These are phyloP conservation scores for Sialis lutaria DNA, from an alignment of 2,888 invertebrate species.

Conservation along the genomic window DNA sequence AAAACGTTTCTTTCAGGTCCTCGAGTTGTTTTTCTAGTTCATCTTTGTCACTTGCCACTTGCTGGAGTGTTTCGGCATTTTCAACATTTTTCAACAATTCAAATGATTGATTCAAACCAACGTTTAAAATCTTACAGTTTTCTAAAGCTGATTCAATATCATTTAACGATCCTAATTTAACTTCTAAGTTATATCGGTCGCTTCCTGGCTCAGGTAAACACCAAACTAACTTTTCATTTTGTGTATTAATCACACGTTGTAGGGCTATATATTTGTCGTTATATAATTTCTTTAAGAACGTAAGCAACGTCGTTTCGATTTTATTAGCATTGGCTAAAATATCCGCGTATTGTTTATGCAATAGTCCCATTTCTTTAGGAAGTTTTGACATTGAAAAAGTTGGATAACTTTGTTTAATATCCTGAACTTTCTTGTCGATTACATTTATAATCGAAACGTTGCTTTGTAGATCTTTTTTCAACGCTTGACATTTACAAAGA, in stretches of 20 bases:
- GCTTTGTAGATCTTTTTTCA: slow-evolving; percentile 52
- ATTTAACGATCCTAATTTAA: slow-evolving; percentile 63
- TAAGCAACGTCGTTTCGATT: slow-evolving; percentile 58
- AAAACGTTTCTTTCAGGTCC: slow-evolving; percentile 46
- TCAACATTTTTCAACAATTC: slow-evolving; percentile 56
- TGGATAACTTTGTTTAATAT: slow-evolving; percentile 57
- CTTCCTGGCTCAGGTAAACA: slow-evolving; percentile 77
- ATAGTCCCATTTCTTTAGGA: slow-evolving; percentile 63
- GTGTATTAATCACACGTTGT: slow-evolving; percentile 60
- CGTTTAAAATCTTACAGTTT: slow-evolving; percentile 49
- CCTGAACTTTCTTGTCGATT: slow-evolving; percentile 48
- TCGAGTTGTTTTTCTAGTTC: slow-evolving; percentile 54
- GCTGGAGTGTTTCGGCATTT: slow-evolving; percentile 46
- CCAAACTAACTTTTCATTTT: slow-evolving; percentile 81
- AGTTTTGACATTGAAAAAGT: slow-evolving; percentile 59
- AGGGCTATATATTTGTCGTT: slow-evolving; percentile 69
- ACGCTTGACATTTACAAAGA: slow-evolving; percentile 51
- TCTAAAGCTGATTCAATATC: slow-evolving; percentile 57
- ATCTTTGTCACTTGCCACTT: slow-evolving; percentile 49
- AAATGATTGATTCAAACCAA: slow-evolving; percentile 52
- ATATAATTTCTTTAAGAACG: slow-evolving; percentile 74
- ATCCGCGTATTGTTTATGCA: slow-evolving; percentile 71
- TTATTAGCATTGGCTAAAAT: slow-evolving; percentile 64
- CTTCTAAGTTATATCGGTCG: slow-evolving; percentile 83
- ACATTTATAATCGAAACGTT: slow-evolving; percentile 50